These are phyloP conservation scores for Apamea sordens DNA, from an alignment of 2,888 invertebrate species.

Conservation along the genomic window DNA sequence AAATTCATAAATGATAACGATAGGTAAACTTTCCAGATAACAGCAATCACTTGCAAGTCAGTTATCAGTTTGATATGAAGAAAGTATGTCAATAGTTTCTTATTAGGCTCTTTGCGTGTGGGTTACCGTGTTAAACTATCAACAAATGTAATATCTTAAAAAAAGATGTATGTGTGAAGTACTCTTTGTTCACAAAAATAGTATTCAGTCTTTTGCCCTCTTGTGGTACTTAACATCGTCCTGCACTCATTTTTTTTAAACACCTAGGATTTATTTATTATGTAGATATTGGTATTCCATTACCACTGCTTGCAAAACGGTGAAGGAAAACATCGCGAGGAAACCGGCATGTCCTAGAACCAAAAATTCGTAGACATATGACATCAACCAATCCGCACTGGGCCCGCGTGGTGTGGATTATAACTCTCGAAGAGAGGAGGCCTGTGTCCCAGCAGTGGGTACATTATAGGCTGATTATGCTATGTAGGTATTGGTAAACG, in stretches of 20 bases:
- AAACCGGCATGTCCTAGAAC: too few relatives aligned
- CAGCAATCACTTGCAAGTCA: conserved; percentile 37
- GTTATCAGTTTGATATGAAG: conserved; percentile 47
- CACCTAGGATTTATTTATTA: neutral
- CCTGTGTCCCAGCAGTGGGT: too few relatives aligned
- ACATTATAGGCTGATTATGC: too few relatives aligned
- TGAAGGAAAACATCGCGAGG: too few relatives aligned
- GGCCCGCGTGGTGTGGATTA: too few relatives aligned
- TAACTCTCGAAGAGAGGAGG: too few relatives aligned
- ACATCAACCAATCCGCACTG: too few relatives aligned
- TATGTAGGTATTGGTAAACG: neutral
- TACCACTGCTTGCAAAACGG: too few relatives aligned
- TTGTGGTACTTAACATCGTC: too few relatives aligned
- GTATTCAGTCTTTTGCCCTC: neutral
- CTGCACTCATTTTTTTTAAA: too few relatives aligned
- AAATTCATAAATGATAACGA: conserved; percentile 46
- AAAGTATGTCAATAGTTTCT: conserved; percentile 54
- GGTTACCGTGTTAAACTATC: conserved; percentile 11
- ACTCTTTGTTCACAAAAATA: neutral
- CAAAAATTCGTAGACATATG: too few relatives aligned
- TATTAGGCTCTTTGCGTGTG: conserved; percentile 10
- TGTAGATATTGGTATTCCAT: neutral
- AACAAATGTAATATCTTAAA: neutral
- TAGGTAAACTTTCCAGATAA: conserved; percentile 54
- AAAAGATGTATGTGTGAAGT: neutral